Percentiles rank a stretch among this genome's conserved stretches.
These are phyloP conservation scores for Chelon labrosus DNA, from an alignment of 2,797 vertebrate genomes.

Conservation along the genomic window DNA sequence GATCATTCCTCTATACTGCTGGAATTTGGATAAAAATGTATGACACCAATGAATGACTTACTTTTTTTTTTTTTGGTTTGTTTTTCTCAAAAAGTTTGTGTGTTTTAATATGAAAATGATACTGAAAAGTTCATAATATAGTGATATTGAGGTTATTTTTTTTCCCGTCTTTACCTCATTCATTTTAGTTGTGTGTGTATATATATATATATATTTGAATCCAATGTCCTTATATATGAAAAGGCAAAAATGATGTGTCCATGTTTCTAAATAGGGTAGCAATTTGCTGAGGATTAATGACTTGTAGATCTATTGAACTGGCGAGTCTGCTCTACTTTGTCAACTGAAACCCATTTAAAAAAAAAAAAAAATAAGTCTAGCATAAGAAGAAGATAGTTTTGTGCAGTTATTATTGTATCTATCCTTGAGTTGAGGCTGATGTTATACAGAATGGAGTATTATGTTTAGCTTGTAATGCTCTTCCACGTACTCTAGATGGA, in stretches of 20 bases:
- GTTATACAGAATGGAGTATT: slow-evolving; percentile 29
- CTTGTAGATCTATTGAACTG: slow-evolving; percentile 59
- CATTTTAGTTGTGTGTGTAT: slow-evolving; percentile 72
- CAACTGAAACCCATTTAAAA: slow-evolving; percentile 26
- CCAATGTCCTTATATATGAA: slow-evolving; percentile 77
- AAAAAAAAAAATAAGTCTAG: slow-evolving; percentile 18
- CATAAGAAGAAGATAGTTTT: slow-evolving; percentile 54
- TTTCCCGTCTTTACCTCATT: slow-evolving; percentile 65
- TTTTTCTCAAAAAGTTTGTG: slow-evolving; percentile 64
- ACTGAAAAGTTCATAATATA: slow-evolving; percentile 73
- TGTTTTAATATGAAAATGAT: slow-evolving; percentile 74
- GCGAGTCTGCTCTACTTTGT: slow-evolving; percentile 46
- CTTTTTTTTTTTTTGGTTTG: slow-evolving; percentile 49
- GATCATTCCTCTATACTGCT: slow-evolving; percentile 68
- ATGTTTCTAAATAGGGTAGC: slow-evolving; percentile 78
- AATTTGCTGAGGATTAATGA: slow-evolving; percentile 67
- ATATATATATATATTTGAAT: slow-evolving; percentile 78
- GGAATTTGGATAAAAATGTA: slow-evolving; percentile 77
- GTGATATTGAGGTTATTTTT: slow-evolving; percentile 65
- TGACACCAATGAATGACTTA: slow-evolving; percentile 86
- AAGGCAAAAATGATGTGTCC: slow-evolving; percentile 67
- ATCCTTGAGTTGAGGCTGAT: slow-evolving; percentile 48
- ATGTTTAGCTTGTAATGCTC: slow-evolving; percentile 46
- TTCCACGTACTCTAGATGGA: slow-evolving; percentile 16
- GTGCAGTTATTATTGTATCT: slow-evolving; percentile 65